Base-by-base conservation (phyloP, 2,113 vertebrate species). In the Strix uralensis region DNA sequence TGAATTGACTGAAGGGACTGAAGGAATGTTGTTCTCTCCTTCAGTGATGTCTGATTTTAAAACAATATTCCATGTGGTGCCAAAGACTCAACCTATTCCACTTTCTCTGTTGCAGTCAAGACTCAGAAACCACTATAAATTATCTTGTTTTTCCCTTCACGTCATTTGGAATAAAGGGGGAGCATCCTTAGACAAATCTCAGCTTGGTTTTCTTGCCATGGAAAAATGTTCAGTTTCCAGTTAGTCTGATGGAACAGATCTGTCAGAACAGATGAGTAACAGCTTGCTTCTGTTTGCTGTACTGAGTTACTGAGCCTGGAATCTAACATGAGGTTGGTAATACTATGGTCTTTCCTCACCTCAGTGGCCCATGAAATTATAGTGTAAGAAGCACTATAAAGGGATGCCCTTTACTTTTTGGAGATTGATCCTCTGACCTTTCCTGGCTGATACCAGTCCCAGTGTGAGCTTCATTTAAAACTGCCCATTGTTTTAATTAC, bases 351-450 rank as follows among this genome's bases (percentile, higher is more conserved):
- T 62, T 55, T 51, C 58, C 34, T 78, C 19, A 8, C 23, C 57
- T 57, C 36, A 78, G 34, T 0, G 0, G 9, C 44, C 26, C 10
- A 27, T 51, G 51, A 81, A 59, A 54, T 59, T 58, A 10, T 0
- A 54, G 15, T 69, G 3, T 42, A 38, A 66, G 51, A 54, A 40
- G 26, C 40, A 26, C 44, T 63, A 2, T 27, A 21, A 19, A 42
- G 5, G 44, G 54, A 29, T 5, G 2, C n/a, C 30, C 32, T 49
- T 32, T 66, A 13, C 15, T 44, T 62, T 61, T 21, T 75, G 25
- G 52, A 46, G 36, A 12, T 13, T 27, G 42, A 87, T 57, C 52
- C 29, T 65, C 21, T 75, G 67, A 59, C 40, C 42, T 83, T 51
- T 86, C 36, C 47, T 70, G 34, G 21, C 30, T 75, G 42, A 4